A percentile compares a stretch with the other conserved stretches of the same genome.
Conservation (phyloP, 2,888 invertebrate species). For the Leptopilina drosophilae region DNA sequence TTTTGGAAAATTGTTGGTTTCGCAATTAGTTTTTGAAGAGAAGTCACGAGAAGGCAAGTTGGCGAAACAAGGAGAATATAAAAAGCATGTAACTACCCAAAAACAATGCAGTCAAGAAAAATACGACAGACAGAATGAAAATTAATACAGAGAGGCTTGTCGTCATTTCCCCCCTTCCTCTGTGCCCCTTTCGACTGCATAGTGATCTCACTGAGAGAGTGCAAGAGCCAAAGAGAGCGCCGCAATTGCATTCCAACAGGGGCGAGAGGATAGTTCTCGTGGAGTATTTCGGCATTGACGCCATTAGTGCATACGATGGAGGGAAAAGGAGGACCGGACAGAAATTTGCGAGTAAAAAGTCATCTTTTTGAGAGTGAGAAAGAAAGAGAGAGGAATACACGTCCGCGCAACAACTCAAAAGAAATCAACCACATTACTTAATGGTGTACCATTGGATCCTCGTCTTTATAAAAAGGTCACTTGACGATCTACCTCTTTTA, state of each 20-base stretch:
- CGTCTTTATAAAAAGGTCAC: conserved; percentile 61
- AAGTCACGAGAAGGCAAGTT: background rate
- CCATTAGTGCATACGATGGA: conserved; percentile 64
- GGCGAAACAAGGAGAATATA: background rate
- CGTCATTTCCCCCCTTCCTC: too few species aligned
- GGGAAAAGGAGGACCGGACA: conserved; percentile 51
- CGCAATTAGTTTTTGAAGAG: conserved; percentile 18
- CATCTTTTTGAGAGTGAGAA: background rate
- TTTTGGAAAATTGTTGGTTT: background rate
- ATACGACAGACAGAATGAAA: conserved; percentile 26
- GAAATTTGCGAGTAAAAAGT: conserved; percentile 66
- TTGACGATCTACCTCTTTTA: conserved; percentile 31
- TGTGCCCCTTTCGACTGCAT: conserved; percentile 10
- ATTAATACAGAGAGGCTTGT: conserved; percentile 34
- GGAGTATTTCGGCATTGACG: conserved; percentile 65
- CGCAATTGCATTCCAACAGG: conserved; percentile 37
- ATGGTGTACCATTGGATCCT: conserved; percentile 64
- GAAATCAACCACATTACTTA: conserved; percentile 72
- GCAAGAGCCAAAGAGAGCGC: conserved; percentile 36
- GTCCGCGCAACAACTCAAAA: conserved; percentile 64
- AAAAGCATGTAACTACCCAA: conserved; percentile 37
- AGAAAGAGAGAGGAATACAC: conserved; percentile 43
- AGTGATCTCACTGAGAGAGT: conserved; percentile 32
- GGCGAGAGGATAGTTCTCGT: conserved; percentile 48
- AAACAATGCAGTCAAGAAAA: conserved; percentile 34